Percentiles rank a stretch among this genome's conserved stretches.
phyloP scores from a whole-genome alignment of 2,797 vertebrate genomes.

The Sebastes matsubarae region DNA sequence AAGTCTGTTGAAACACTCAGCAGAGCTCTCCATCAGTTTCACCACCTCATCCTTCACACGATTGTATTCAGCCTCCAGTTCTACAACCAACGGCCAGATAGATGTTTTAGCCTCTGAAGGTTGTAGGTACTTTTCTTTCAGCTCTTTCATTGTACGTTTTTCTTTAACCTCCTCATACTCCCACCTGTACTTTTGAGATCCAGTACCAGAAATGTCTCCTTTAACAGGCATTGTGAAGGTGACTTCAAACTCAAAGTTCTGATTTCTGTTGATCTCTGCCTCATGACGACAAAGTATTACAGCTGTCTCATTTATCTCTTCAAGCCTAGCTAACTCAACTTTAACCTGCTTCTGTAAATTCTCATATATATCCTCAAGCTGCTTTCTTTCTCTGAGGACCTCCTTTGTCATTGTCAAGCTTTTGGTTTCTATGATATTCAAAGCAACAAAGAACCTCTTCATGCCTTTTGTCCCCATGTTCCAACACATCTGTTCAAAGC shows the following conservation, averaged over 20 bases:
- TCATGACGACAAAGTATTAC: too few species aligned
- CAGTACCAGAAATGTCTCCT: neutral
- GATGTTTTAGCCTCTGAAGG: constrained; percentile 7
- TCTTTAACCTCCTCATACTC: neutral
- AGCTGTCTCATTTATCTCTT: too few species aligned
- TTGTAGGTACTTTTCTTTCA: constrained; percentile 48
- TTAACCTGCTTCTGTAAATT: too few species aligned
- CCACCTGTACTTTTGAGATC: constrained; percentile 31
- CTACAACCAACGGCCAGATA: too few species aligned
- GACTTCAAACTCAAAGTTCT: too few species aligned
- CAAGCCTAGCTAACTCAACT: too few species aligned
- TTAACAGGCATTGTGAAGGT: neutral
- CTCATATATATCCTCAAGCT: neutral
- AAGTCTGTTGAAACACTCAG: constrained; percentile 16
- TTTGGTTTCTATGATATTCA: constrained; percentile 4
- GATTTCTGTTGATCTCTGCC: too few species aligned
- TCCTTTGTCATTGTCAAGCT: constrained; percentile 3
- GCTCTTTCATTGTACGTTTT: constrained; percentile 12
- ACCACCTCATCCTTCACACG: neutral
- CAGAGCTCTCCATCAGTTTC: neutral
- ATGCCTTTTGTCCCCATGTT: constrained; percentile 33
- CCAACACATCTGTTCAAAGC: constrained; percentile 53
- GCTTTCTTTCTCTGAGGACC: constrained; percentile 13
- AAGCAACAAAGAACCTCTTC: constrained; percentile 25
- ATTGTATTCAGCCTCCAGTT: too few species aligned